Evolutionary conservation across 2,113 vertebrate species (phyloP).

Genomic region (Oncorhynchus kisutch): DNA sequence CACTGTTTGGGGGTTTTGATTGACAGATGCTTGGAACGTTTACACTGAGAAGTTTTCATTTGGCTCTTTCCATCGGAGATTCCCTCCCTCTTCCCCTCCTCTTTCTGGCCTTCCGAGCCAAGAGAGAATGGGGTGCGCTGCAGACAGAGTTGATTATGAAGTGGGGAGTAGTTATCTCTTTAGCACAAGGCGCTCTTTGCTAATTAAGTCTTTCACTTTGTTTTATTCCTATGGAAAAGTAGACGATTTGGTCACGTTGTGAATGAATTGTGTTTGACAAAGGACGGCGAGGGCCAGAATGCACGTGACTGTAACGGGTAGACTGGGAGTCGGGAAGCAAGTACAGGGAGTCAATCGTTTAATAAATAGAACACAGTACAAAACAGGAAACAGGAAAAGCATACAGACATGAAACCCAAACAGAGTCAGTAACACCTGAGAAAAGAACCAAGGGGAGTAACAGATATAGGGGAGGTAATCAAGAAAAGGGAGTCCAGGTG

Average conservation of each 20-base stretch:
- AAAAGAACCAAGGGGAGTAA: too few relatives aligned
- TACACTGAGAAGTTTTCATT: constrained; percentile 11
- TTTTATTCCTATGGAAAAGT: constrained; percentile 41
- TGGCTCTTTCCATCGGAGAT: constrained; percentile 40
- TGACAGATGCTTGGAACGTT: constrained; percentile 27
- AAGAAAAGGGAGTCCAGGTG: too few relatives aligned
- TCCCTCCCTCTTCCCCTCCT: constrained; percentile 26
- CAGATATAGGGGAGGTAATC: too few relatives aligned
- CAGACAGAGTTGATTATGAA: constrained; percentile 63
- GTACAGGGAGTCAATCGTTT: too few relatives aligned
- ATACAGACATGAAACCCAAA: too few relatives aligned
- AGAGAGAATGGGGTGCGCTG: not conserved
- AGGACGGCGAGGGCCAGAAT: constrained; percentile 43
- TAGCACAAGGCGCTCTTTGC: constrained; percentile 55
- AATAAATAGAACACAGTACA: too few relatives aligned
- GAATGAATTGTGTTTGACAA: constrained; percentile 65
- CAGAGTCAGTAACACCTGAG: too few relatives aligned
- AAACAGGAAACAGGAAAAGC: too few relatives aligned
- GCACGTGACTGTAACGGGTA: not conserved
- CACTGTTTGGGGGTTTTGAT: constrained; percentile 22
- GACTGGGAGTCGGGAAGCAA: too few relatives aligned
- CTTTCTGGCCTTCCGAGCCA: not conserved
- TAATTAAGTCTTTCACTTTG: constrained; percentile 66
- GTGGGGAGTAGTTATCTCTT: constrained; percentile 62
- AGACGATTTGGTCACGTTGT: constrained; percentile 36